A percentile compares a stretch with the other conserved stretches of the same genome.
These are phyloP conservation scores for Crambe crambe DNA, from an alignment of 37 sponge, comb jelly and placozoan genomes.

Conservation along the genomic window DNA sequence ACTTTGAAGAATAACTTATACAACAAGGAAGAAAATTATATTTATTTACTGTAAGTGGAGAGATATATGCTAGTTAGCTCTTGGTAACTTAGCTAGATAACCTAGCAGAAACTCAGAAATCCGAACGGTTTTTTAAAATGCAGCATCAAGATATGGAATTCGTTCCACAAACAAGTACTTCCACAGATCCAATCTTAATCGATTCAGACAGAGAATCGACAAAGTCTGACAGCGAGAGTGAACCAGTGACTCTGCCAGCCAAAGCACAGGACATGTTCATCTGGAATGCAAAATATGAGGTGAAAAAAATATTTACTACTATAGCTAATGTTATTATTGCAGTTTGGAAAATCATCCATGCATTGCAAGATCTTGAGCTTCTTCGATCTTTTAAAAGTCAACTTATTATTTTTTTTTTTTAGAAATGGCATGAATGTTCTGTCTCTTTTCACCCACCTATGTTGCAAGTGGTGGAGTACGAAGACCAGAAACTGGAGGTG, in stretches of 20 bases:
- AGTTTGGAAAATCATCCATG: too few relatives aligned
- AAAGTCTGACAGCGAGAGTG: slow-evolving; percentile 25
- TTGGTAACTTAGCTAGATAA: too few relatives aligned
- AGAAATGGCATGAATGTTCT: slow-evolving; percentile 80
- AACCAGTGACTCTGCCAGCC: slow-evolving; percentile 11
- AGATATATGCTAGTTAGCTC: too few relatives aligned
- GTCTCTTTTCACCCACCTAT: slow-evolving; percentile 46
- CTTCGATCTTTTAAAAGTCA: not conserved
- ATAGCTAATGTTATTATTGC: too few relatives aligned
- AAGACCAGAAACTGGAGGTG: slow-evolving; percentile 70
- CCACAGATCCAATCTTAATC: slow-evolving; percentile 2
- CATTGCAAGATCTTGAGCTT: not conserved
- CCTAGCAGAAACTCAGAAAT: too few relatives aligned
- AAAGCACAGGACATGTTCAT: slow-evolving; percentile 65
- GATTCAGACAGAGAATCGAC: slow-evolving; percentile 41
- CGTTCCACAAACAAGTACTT: too few relatives aligned
- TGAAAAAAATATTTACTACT: slow-evolving; percentile 1
- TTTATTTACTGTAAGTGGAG: too few relatives aligned
- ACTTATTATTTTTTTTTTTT: too few relatives aligned
- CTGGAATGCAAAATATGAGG: slow-evolving; percentile 66
- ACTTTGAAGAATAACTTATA: too few relatives aligned
- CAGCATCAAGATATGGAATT: too few relatives aligned
- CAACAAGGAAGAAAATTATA: too few relatives aligned
- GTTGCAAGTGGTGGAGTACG: slow-evolving; percentile 58
- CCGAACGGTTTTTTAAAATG: too few relatives aligned